A percentile compares a stretch with the other conserved stretches of the same genome.
These are phyloP conservation scores for Synergus japonicus DNA, from an alignment of 2,888 invertebrate species.

Conservation along the genomic window DNA sequence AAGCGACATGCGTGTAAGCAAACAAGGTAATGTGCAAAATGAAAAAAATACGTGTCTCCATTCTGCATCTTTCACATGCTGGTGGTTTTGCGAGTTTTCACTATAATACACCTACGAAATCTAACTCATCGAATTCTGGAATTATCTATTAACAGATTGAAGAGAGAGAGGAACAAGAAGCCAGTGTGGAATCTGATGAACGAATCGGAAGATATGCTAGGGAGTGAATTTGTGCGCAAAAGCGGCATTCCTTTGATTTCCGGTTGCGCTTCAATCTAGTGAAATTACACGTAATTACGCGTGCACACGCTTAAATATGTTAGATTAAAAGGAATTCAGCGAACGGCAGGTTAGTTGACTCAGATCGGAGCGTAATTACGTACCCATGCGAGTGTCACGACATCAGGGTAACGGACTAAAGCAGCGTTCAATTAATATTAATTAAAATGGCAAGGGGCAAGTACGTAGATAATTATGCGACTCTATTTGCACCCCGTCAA, in stretches of 20 bases:
- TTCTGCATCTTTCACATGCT: background rate
- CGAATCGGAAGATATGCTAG: constrained; percentile 3
- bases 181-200: constrained; percentile 8
- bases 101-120: background rate
- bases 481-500: constrained; percentile 31
- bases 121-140: background rate
- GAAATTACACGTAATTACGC: constrained; percentile 69
- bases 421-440: constrained; percentile 72
- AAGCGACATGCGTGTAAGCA: constrained; percentile 40
- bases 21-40: background rate
- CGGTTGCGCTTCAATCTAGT: constrained; percentile 62
- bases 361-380: constrained; percentile 62
- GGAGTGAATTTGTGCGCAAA: constrained; percentile 46
- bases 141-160: background rate
- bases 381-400: constrained; percentile 57
- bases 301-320: constrained; percentile 59
- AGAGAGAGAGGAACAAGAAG: background rate
- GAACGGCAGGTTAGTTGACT: constrained; percentile 47
- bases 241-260: constrained; percentile 46
- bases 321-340: constrained; percentile 67
- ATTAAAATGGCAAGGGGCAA: constrained; percentile 66
- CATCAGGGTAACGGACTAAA: constrained; percentile 58
- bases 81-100: background rate
- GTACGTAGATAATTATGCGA: constrained; percentile 57
- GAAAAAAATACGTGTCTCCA: constrained; percentile 23